Percentiles rank a stretch among this genome's conserved stretches.
Conservation (phyloP, 1,140 invertebrate genomes). For the Micrasema minimum region DNA sequence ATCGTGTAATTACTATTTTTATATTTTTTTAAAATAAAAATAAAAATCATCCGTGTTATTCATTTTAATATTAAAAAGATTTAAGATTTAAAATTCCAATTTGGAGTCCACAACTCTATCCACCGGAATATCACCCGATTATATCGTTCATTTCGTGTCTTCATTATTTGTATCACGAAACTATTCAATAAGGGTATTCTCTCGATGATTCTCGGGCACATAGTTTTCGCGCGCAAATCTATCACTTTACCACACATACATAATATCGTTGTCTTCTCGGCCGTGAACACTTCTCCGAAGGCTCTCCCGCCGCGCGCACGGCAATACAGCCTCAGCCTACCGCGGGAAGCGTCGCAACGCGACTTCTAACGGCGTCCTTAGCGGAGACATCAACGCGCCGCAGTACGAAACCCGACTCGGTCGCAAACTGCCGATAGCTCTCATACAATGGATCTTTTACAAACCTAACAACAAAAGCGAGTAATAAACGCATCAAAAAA, state of each 20-base stretch:
- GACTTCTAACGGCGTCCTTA: slow-evolving; percentile 5
- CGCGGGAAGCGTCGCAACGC: slow-evolving; percentile 23
- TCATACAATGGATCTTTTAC: not conserved
- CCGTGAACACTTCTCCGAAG: no score
- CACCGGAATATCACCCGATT: no score
- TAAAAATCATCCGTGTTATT: no score
- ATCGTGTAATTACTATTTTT: no score
- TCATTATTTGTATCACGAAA: no score
- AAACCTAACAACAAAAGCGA: not conserved
- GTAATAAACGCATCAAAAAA: not conserved
- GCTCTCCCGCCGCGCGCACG: not conserved
- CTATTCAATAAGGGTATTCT: slow-evolving; percentile 2
- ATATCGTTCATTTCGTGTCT: no score
- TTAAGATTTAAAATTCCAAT: no score
- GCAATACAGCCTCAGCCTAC: not conserved
- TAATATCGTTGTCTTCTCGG: no score
- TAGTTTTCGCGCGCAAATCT: not conserved
- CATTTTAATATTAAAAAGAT: no score
- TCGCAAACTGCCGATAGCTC: not conserved
- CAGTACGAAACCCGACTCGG: slow-evolving; percentile 30
- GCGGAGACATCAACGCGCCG: slow-evolving; percentile 24
- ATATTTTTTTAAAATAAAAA: no score
- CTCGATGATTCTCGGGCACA: not conserved
- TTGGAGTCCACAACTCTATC: no score
- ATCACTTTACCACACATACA: no score